Percentiles rank a stretch among this genome's conserved stretches.
phyloP scores from a whole-genome alignment of 2,797 vertebrate genomes.

The Danionella dracula region DNA sequence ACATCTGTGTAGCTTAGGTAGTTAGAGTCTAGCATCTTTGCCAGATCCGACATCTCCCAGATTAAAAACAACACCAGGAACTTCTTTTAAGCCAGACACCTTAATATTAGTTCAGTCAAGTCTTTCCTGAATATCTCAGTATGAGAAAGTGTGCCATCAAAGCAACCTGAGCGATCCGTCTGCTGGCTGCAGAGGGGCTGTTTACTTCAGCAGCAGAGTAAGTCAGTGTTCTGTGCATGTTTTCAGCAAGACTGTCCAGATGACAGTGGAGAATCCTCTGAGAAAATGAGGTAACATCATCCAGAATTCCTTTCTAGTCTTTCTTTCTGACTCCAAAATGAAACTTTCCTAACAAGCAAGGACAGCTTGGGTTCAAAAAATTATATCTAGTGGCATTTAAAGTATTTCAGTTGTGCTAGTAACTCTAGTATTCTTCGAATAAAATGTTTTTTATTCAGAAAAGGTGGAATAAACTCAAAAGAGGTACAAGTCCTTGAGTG shows the following conservation, averaged over 20 bases:
- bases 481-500: slow-evolving; percentile 17
- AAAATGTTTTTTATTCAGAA: slow-evolving; percentile 17
- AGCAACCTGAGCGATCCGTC: slow-evolving; percentile 11
- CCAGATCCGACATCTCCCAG: slow-evolving; percentile 5
- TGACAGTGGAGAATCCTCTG: slow-evolving; percentile 20
- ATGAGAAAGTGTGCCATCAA: slow-evolving; percentile 15
- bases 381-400: neutral
- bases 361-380: slow-evolving; percentile 5
- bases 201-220: slow-evolving; percentile 20
- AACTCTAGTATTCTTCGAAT: neutral
- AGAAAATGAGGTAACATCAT: slow-evolving; percentile 27
- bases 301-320: slow-evolving; percentile 25
- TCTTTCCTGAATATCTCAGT: slow-evolving; percentile 3
- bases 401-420: neutral
- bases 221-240: neutral
- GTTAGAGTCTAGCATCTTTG: neutral
- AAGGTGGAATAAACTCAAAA: neutral
- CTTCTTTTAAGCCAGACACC: slow-evolving; percentile 12
- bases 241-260: slow-evolving; percentile 11
- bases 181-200: neutral
- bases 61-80: slow-evolving; percentile 12
- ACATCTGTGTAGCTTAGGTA: slow-evolving; percentile 23
- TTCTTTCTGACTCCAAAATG: slow-evolving; percentile 16
- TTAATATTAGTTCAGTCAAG: slow-evolving; percentile 25
- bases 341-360: slow-evolving; percentile 9